Base-by-base conservation (phyloP, 64 coral and sea anemone species). In the Trachythela sp. region DNA sequence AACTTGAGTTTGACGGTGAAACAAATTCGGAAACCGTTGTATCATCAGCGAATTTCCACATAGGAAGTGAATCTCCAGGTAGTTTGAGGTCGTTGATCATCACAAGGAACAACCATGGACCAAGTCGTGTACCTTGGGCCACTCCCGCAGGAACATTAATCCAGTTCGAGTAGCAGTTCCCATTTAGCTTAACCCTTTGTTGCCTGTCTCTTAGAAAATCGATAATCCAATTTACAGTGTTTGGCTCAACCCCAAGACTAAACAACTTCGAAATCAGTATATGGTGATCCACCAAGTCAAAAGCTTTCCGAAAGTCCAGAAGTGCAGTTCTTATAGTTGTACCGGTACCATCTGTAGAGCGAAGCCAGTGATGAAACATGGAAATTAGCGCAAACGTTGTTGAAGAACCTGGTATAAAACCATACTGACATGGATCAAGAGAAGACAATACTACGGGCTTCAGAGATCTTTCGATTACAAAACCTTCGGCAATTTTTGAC, bases 321-420 rank as follows among this genome's bases (percentile, higher is more conserved):
- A 70, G 39, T 15, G 84, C 37, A 41, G 83, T 70, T 83, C 86
- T 88, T 48, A 88, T 86, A 92, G 42, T 45, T 45, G 42, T 45
- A 45, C 42, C 42, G 42, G 42, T 45, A 45, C 42, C 42, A 45
- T 45, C 4, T 45, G 42, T 45, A 45, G 42, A 45, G 42, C 42
- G 42, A 45, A 45, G 42, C 42, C 42, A 45, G 39, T 87, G 76
- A 11, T 92, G 76, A 20, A 92, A 68, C 71, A 92, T 88, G 29
- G 87, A 89, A 18, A 93, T 86, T 1, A 93, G 92, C 8, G 92
- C 83, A 85, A 89, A 86, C 18, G 87, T 89, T 15, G 87, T 93
- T 38, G 40, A 93, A 18, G 87, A 93, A 24, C 83, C 48, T 20
- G 87, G 92, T 40, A 93, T 89, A 76, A 93, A 93, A 30, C 92